These are phyloP conservation scores for Acleris sparsana DNA, from an alignment of 2,888 invertebrate genomes.

Conservation along the genomic window DNA sequence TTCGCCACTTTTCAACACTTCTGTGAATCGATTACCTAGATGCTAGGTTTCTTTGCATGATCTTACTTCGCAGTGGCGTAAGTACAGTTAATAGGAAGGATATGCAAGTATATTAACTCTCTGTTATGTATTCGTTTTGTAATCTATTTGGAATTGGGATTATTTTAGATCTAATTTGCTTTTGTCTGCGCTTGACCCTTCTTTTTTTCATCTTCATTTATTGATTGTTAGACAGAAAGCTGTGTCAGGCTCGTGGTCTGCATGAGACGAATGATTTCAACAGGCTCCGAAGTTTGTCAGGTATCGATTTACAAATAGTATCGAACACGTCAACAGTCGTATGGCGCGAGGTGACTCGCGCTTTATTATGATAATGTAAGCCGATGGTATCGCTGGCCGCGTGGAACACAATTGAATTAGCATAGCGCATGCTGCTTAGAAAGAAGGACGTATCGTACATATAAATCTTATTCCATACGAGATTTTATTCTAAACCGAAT, in stretches of 20 bases:
- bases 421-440: constrained; percentile 58
- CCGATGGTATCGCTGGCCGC: constrained; percentile 73
- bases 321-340: constrained; percentile 63
- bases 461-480: too few species aligned
- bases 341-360: constrained; percentile 72
- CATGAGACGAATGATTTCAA: constrained; percentile 22
- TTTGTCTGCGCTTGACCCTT: too few species aligned
- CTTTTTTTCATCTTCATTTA: constrained; percentile 4
- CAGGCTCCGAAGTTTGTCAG: constrained; percentile 31
- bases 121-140: too few species aligned
- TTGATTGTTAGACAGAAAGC: background rate
- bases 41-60: constrained; percentile 61
- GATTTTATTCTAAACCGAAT: too few species aligned
- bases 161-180: too few species aligned
- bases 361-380: constrained; percentile 81
- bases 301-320: constrained; percentile 46
- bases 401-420: constrained; percentile 82
- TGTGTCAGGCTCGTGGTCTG: constrained; percentile 10
- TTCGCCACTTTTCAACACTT: constrained; percentile 81
- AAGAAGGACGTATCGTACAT: too few species aligned
- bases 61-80: constrained; percentile 50
- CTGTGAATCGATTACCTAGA: constrained; percentile 75
- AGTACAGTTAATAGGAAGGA: too few species aligned
- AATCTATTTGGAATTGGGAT: too few species aligned
- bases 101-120: too few species aligned